A percentile compares a stretch with the other conserved stretches of the same genome.
These are phyloP conservation scores for Epizoanthus illoricatus DNA, from an alignment of 92 coral and sea anemone genomes.

Conservation along the genomic window DNA sequence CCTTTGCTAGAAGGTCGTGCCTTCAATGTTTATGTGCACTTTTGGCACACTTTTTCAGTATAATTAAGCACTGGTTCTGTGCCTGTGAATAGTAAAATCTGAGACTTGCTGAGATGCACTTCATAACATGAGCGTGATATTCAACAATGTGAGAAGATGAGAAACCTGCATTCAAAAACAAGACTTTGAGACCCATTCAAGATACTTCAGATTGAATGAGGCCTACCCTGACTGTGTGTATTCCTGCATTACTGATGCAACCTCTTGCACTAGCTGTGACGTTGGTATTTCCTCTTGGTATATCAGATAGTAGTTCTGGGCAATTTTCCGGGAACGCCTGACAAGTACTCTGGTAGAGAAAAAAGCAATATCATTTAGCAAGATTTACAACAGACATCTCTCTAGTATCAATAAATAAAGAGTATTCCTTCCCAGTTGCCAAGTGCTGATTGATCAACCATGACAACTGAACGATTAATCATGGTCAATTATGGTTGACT, in stretches of 20 bases:
- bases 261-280: slow-evolving; percentile 90
- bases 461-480: neutral
- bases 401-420: no score
- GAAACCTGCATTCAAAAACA: no score
- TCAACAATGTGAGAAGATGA: no score
- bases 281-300: slow-evolving; percentile 97
- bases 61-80: no score
- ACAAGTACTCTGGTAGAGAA: slow-evolving; percentile 68
- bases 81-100: no score
- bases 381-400: neutral
- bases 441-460: neutral
- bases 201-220: neutral
- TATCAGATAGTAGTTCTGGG: slow-evolving; percentile 88
- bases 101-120: no score
- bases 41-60: no score
- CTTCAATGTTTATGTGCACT: no score
- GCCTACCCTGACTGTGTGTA: slow-evolving; percentile 97
- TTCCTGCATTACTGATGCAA: slow-evolving; percentile 96
- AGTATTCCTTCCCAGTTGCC: no score
- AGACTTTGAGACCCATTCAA: neutral
- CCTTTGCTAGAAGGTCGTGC: no score
- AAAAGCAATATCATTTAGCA: neutral
- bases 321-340: slow-evolving; percentile 96
- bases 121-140: no score
- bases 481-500: neutral